A percentile compares a stretch with the other conserved stretches of the same genome.
Evolutionary conservation across 1,140 invertebrate species (phyloP).

Genomic region (Drosophila lacertosa): DNA sequence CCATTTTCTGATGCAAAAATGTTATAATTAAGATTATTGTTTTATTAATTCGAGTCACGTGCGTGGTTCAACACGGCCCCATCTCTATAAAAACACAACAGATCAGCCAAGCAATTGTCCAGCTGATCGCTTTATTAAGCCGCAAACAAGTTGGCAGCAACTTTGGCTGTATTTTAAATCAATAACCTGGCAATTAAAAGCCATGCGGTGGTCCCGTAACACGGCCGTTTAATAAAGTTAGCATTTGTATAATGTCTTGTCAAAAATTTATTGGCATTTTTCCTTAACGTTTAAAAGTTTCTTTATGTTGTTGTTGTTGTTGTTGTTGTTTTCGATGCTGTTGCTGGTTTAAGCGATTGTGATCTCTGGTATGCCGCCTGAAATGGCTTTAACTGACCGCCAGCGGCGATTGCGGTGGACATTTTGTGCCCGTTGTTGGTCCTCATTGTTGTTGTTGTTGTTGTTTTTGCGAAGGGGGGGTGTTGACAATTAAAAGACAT

Average conservation of each 20-base stretch:
- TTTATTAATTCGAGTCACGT: too few species aligned
- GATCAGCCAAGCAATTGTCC: slow-evolving; percentile 14
- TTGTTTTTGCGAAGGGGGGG: slow-evolving; percentile 9
- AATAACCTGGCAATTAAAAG: slow-evolving; percentile 65
- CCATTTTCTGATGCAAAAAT: too few species aligned
- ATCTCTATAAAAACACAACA: slow-evolving; percentile 14
- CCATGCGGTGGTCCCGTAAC: slow-evolving; percentile 47
- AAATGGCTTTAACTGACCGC: slow-evolving; percentile 44
- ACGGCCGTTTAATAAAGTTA: slow-evolving; percentile 69
- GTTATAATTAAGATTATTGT: too few species aligned
- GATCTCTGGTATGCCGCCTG: slow-evolving; percentile 66
- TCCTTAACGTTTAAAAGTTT: slow-evolving; percentile 43
- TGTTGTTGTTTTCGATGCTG: slow-evolving; percentile 7
- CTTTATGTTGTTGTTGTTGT: slow-evolving; percentile 11
- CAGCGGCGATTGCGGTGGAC: slow-evolving; percentile 48
- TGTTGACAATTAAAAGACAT: slow-evolving; percentile 64
- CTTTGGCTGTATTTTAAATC: slow-evolving; percentile 48
- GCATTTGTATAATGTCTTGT: slow-evolving; percentile 79
- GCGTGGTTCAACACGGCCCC: too few species aligned
- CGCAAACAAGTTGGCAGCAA: slow-evolving; percentile 35
- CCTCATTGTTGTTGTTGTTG: slow-evolving; percentile 13
- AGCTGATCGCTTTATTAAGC: slow-evolving; percentile 59
- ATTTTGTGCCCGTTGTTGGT: slow-evolving; percentile 15
- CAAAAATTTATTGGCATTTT: slow-evolving; percentile 80
- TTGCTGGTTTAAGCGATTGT: slow-evolving; percentile 62